A percentile compares a stretch with the other conserved stretches of the same genome.
These are phyloP conservation scores for Papilio demoleus DNA, from an alignment of 2,888 invertebrate species.

Conservation along the genomic window DNA sequence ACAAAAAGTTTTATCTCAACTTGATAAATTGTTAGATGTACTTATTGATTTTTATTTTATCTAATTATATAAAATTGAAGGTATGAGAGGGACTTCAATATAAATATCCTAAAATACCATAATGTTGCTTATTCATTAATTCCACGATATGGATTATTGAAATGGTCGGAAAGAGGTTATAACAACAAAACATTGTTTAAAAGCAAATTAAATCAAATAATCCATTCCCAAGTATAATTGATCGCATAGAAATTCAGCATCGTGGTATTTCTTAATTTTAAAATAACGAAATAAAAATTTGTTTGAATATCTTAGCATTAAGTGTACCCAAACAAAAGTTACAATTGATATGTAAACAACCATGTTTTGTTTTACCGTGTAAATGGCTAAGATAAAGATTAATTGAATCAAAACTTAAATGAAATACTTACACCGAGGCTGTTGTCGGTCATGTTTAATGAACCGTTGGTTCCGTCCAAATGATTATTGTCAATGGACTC, in stretches of 20 bases:
- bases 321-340: not conserved
- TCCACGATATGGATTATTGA: no score
- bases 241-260: not conserved
- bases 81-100: no score
- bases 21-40: no score
- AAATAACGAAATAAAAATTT: not conserved
- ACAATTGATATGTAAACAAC: constrained; percentile 7
- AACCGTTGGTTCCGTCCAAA: constrained; percentile 86
- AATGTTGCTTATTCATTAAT: no score
- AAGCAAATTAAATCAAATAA: no score
- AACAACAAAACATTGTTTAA: no score
- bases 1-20: no score
- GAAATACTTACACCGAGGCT: constrained; percentile 73
- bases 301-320: not conserved
- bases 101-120: no score
- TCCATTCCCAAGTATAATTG: not conserved
- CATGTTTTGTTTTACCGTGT: not conserved
- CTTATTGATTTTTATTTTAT: no score
- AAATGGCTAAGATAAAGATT: not conserved
- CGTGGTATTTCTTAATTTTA: constrained; percentile 4
- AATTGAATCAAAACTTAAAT: constrained; percentile 12
- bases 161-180: no score
- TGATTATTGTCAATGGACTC: constrained; percentile 81
- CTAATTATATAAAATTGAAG: no score
- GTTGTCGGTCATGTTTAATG: constrained; percentile 79